phyloP scores from a whole-genome alignment of 2,888 invertebrate genomes.

The Napeogenes inachia region DNA sequence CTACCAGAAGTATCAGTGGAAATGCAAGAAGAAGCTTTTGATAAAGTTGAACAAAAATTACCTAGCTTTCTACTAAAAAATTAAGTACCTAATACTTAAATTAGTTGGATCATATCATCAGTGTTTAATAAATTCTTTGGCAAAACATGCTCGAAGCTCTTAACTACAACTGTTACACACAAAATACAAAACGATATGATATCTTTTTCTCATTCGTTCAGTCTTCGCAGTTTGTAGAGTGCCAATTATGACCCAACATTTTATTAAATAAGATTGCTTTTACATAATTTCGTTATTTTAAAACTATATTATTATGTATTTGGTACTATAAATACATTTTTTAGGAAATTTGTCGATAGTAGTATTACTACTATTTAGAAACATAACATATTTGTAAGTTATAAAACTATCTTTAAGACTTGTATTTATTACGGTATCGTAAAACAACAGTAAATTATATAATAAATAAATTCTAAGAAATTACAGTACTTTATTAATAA shows the following conservation, averaged over 20 bases:
- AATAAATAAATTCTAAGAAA: constrained; percentile 26
- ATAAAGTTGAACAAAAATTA: constrained; percentile 19
- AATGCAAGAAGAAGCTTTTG: constrained; percentile 12
- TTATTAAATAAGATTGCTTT: constrained; percentile 65
- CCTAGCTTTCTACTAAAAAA: constrained; percentile 24
- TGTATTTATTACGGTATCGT: not conserved
- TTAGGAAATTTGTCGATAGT: constrained; percentile 47
- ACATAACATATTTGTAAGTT: constrained; percentile 16
- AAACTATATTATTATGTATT: constrained; percentile 46
- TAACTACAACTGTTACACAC: constrained; percentile 62
- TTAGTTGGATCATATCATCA: constrained; percentile 23
- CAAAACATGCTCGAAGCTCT: constrained; percentile 57
- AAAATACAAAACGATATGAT: constrained; percentile 76
- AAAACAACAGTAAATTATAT: constrained; percentile 20
- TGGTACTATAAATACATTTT: constrained; percentile 39
- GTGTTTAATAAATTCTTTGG: constrained; percentile 29
- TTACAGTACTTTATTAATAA: constrained; percentile 26
- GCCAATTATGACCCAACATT: constrained; percentile 70
- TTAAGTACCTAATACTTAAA: constrained; percentile 20
- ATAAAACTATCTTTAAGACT: not conserved
- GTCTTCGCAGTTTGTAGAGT: constrained; percentile 74
- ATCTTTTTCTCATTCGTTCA: constrained; percentile 72
- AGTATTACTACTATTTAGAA: constrained; percentile 39
- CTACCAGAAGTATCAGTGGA: constrained; percentile 4
- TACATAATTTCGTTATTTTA: constrained; percentile 53